Evolutionary conservation across 2,888 invertebrate genomes (phyloP), one percentile per base, ranked within the genome.

Genomic region (Oscheius myriophilus): DNA sequence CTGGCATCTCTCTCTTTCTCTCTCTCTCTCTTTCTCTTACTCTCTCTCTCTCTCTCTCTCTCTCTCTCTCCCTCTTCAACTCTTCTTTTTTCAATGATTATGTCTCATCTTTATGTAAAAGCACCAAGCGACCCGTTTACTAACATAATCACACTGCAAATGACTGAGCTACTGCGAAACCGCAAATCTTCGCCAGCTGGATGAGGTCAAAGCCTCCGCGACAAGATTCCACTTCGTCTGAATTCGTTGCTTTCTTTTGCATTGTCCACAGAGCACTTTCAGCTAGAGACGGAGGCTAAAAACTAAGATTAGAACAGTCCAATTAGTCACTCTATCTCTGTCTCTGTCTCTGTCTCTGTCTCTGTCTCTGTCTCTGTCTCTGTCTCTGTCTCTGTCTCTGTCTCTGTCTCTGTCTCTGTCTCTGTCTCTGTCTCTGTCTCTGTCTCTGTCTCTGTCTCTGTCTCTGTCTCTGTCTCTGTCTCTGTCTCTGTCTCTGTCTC

Each of bases 31-130:
- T 51, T 55, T 61, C 63, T 45, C 46, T 39, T 33, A 43, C 57
- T 54, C 53, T 58, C 49, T 51, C 41, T 63, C 52, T 45, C 66
- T 46, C 67, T 62, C 51, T 57, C 52, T 43, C 46, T 33, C 16
- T 49, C 26, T 55, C 51, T 39, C 9, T 46, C 45, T 21, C 18
- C 23, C 45, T 43, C 18, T 14, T 9, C 9, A 33, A 33, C 33
- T 26, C 9, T 33, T 33, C 33, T 14, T 46, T n/a, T 18, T 49
- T 43, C 26, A 33, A 39, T n/a, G 23, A 33, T 39, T 33, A 18
- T 39, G n/a, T 54, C 25, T 23, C n/a, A 54, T 23, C 39, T 54
- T 54, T 25, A 33, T 26, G 21, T 39, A 18, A 26, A 26, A 54
- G n/a, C 39, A 33, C 33, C 3, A 33, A 3, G 3, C 33, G 9